Conservation (phyloP, 2,797 vertebrate genomes). For the Hapalemur alaotrensis region DNA sequence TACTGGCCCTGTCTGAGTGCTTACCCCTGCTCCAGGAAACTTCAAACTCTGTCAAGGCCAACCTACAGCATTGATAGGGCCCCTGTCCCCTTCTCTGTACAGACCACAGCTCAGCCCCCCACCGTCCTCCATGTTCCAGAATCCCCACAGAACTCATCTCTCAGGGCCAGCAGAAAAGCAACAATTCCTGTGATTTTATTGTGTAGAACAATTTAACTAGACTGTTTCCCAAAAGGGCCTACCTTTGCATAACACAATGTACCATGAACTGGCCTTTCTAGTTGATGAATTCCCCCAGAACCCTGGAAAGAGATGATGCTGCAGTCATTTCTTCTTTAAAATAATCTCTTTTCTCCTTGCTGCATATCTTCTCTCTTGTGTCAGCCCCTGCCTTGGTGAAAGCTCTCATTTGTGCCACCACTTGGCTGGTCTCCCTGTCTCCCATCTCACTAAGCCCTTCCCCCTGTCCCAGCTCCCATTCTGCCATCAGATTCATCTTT, state of each 20-base stretch:
- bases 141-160: neutral
- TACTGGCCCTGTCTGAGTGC: neutral
- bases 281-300: neutral
- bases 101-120: neutral
- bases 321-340: neutral
- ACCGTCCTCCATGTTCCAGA: neutral
- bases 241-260: neutral
- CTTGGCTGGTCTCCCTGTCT: neutral
- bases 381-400: neutral
- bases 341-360: neutral
- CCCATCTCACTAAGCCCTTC: neutral
- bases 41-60: neutral
- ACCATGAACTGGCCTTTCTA: neutral
- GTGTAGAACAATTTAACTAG: neutral
- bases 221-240: neutral
- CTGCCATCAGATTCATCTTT: neutral
- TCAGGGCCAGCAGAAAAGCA: neutral
- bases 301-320: neutral
- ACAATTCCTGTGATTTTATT: neutral
- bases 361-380: neutral
- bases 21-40: neutral
- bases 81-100: neutral
- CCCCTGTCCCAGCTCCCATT: neutral
- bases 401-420: neutral
- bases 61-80: neutral